These are phyloP conservation scores for Pterocles gutturalis DNA, from an alignment of 2,113 vertebrate species.

Conservation along the genomic window DNA sequence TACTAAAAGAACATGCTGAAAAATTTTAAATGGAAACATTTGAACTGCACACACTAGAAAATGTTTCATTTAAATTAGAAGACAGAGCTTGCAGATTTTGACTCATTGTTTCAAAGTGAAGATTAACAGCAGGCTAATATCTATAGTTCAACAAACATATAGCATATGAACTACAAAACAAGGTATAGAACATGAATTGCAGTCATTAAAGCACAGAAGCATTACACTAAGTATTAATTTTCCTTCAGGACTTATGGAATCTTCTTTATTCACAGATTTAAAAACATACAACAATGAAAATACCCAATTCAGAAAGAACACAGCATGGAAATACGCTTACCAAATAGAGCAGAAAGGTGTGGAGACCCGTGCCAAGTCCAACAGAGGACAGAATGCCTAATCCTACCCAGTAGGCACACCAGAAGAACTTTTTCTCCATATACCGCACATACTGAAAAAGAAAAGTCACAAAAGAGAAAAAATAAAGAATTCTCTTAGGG, in stretches of 20 bases:
- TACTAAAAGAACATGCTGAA: background rate
- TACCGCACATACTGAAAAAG: constrained; percentile 84
- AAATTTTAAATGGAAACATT: background rate
- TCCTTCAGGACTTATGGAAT: background rate
- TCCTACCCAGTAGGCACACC: constrained; percentile 91
- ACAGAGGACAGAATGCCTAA: constrained; percentile 89
- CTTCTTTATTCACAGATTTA: background rate
- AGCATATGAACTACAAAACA: background rate
- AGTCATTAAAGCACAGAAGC: background rate
- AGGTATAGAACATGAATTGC: background rate
- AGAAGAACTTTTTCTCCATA: constrained; percentile 87
- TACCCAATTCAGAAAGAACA: background rate
- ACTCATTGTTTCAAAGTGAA: background rate
- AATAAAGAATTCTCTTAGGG: background rate
- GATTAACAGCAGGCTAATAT: background rate
- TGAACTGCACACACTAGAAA: background rate
- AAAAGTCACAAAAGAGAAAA: background rate
- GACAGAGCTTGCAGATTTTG: background rate
- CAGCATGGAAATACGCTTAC: constrained; percentile 74
- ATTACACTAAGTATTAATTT: background rate
- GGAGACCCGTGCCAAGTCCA: constrained; percentile 88
- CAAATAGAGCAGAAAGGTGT: constrained; percentile 91
- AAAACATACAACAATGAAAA: background rate
- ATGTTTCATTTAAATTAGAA: background rate
- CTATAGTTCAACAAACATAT: background rate